These are phyloP conservation scores for Phoenicopterus ruber DNA, from an alignment of 2,113 vertebrate genomes.

Conservation along the genomic window DNA sequence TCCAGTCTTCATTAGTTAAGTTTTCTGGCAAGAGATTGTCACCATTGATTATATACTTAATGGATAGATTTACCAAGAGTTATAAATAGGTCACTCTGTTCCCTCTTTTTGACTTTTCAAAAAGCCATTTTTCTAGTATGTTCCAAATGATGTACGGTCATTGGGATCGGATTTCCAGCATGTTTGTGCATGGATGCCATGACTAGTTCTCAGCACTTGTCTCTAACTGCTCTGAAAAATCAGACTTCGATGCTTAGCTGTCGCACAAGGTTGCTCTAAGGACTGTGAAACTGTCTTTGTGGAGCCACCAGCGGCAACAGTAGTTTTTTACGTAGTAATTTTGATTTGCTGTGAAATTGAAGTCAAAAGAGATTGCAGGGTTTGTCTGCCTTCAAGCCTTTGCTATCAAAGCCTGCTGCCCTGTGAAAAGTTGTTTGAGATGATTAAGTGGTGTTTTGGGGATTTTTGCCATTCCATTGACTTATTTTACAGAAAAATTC, in stretches of 20 bases:
- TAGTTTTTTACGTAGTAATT: not conserved
- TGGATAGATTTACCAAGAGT: not conserved
- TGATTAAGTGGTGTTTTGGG: not conserved
- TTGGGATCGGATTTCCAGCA: not conserved
- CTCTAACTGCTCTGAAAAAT: not conserved
- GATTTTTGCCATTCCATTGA: not conserved
- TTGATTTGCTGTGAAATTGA: not conserved
- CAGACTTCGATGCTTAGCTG: not conserved
- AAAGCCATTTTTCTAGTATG: not conserved
- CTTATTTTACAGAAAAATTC: not conserved
- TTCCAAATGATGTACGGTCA: not conserved
- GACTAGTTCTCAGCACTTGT: not conserved
- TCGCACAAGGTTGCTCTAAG: not conserved
- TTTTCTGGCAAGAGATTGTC: not conserved
- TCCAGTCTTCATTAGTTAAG: not conserved
- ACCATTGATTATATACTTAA: not conserved
- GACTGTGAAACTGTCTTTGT: not conserved
- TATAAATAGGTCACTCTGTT: not conserved
- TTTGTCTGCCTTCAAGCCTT: not conserved
- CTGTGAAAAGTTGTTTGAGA: not conserved
- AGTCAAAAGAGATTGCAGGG: not conserved
- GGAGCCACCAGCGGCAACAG: not conserved
- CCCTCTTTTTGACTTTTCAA: not conserved
- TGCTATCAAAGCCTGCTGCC: not conserved
- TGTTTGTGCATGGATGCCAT: not conserved